These are phyloP conservation scores for Saccostrea cuccullata DNA, from an alignment of 1,140 invertebrate species.

Conservation along the genomic window DNA sequence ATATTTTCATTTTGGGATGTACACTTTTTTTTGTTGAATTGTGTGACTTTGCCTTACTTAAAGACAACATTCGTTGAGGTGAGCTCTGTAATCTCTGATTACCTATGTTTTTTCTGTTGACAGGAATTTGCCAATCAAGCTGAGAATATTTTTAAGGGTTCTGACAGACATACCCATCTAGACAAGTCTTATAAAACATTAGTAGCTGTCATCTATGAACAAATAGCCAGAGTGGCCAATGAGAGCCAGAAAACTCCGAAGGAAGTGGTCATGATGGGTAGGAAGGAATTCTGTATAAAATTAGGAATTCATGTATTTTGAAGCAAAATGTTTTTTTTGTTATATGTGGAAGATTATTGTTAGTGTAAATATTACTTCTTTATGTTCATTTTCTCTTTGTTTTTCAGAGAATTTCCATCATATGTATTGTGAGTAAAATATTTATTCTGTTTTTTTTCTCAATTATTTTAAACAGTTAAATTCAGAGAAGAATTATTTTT, in stretches of 20 bases:
- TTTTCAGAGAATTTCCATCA: constrained; percentile 96
- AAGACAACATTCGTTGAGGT: too few species aligned
- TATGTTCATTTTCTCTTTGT: constrained; percentile 58
- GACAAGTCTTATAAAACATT: constrained; percentile 96
- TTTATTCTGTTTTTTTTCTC: too few species aligned
- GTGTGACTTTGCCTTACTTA: too few species aligned
- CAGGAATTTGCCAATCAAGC: constrained; percentile 92
- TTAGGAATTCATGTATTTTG: too few species aligned
- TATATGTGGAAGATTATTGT: not conserved
- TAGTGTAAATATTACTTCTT: not conserved
- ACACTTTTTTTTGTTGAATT: too few species aligned
- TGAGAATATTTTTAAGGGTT: constrained; percentile 91
- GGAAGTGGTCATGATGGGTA: too few species aligned
- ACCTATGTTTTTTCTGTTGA: constrained; percentile 40
- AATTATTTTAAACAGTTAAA: too few species aligned
- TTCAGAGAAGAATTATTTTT: too few species aligned
- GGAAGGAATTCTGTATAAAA: too few species aligned
- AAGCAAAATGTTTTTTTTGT: not conserved
- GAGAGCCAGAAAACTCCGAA: constrained; percentile 97
- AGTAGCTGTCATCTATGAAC: constrained; percentile 91
- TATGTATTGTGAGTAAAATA: constrained; percentile 88
- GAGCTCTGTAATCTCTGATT: too few species aligned
- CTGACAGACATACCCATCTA: constrained; percentile 94
- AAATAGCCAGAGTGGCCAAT: constrained; percentile 87
- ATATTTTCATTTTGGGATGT: too few species aligned